Evolutionary conservation across 2,797 vertebrate genomes (phyloP).

Genomic region (Malacoctenus gilli): DNA sequence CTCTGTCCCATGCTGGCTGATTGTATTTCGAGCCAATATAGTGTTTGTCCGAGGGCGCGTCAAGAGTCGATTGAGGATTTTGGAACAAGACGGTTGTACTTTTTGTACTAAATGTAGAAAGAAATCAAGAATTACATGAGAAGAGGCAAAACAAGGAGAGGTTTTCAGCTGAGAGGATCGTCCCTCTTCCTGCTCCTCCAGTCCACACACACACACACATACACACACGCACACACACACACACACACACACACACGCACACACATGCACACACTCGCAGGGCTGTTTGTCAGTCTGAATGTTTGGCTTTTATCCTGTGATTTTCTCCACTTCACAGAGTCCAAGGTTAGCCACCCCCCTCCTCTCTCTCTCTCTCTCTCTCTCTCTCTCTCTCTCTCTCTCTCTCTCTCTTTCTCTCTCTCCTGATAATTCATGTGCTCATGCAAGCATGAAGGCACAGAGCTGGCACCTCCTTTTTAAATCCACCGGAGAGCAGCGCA

Average conservation of each 20-base stretch:
- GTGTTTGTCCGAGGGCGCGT: no score
- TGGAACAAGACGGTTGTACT: no score
- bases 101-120: no score
- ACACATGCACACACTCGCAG: neutral
- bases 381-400: conserved; percentile 42
- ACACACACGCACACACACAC: neutral
- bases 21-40: no score
- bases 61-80: no score
- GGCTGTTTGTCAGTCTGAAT: conserved; percentile 19
- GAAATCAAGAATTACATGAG: no score
- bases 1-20: no score
- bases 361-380: conserved; percentile 40
- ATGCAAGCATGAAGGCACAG: conserved; percentile 45
- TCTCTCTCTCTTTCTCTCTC: conserved; percentile 39
- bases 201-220: neutral
- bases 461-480: conserved; percentile 27
- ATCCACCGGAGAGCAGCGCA: conserved; percentile 35
- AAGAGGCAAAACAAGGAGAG: neutral
- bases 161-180: conserved; percentile 13
- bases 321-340: conserved; percentile 43
- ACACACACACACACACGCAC: neutral
- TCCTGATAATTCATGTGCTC: conserved; percentile 57
- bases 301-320: conserved; percentile 39
- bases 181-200: neutral
- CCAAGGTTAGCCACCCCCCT: conserved; percentile 53